Base-by-base conservation (phyloP, 2,113 vertebrate genomes). In the Plecotus auritus region DNA sequence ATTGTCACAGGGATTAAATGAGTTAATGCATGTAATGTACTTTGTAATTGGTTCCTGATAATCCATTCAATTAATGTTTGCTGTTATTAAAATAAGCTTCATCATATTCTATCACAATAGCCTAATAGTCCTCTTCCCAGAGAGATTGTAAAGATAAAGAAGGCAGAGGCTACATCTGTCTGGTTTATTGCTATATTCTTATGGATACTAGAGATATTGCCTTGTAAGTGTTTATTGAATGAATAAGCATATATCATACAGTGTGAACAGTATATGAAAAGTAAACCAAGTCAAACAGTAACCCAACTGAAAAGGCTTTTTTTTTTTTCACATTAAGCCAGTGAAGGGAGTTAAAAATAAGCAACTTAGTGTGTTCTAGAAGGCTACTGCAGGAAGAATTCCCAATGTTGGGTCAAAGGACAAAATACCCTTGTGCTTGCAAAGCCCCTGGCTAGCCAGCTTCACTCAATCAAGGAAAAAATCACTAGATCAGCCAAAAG, bases 391-490 rank as follows among this genome's bases (percentile, higher is more conserved):
- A 85, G 67, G 28, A 83, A 74, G 78, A 78, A 83, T 35, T 76
- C 22, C 40, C 76, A n/a, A 77, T 3, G 0, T 40, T 93, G 72
- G 14, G 61, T 86, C 45, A 67, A 86, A 96, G 64, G 17, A 91
- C 70, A 94, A 85, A 88, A 70, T 45, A 42, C 12, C 5, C 28
- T 73, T 45, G 85, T 85, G 47, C 61, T 96, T 42, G 22, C 37
- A 73, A 78, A 40, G 6, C 23, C 73, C 3, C 32, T 35, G 23
- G 35, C 54, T 47, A 56, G 47, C 6, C 9, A 89, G 10, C 37
- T 70, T 96, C 76, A 92, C n/a, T 88, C 70, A 59, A 32, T 88
- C 54, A 70, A 83, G 92, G 56, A 91, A 86, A 72, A 90, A 88
- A 42, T 61, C 40, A 54, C 12, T 32, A 83, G 26, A 40, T 45